phyloP scores from a whole-genome alignment of 1,140 invertebrate species.

The Nixonia krombeini region DNA sequence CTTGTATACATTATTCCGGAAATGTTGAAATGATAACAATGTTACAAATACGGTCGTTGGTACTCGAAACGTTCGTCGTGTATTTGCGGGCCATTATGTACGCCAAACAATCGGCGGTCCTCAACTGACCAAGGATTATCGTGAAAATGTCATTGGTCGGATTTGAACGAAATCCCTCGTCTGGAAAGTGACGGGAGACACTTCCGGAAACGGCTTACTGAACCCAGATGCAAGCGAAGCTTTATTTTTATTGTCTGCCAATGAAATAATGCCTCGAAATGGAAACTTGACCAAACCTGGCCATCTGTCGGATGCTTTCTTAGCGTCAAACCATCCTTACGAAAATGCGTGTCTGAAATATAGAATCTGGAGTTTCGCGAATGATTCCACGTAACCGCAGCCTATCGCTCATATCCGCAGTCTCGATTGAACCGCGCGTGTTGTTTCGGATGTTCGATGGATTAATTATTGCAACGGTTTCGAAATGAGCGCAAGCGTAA shows the following conservation, averaged over 20 bases:
- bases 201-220: too few relatives aligned
- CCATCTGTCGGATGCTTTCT: too few relatives aligned
- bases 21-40: not conserved
- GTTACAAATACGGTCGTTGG: not conserved
- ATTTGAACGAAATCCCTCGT: too few relatives aligned
- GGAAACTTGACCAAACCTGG: too few relatives aligned
- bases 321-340: too few relatives aligned
- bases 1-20: too few relatives aligned
- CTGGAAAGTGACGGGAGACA: too few relatives aligned
- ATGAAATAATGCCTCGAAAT: too few relatives aligned
- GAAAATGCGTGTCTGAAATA: not conserved
- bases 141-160: not conserved
- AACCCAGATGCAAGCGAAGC: too few relatives aligned
- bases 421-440: too few relatives aligned
- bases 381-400: not conserved
- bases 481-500: constrained; percentile 39
- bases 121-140: not conserved
- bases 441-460: not conserved
- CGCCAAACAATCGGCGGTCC: not conserved
- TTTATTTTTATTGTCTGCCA: too few relatives aligned
- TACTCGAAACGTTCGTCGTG: not conserved
- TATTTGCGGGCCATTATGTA: not conserved
- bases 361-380: not conserved
- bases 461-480: constrained; percentile 19
- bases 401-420: too few relatives aligned